Evolutionary conservation across 2,888 invertebrate species (phyloP), one percentile per base, ranked within the genome.

Genomic region (Athripsodes cinereus): DNA sequence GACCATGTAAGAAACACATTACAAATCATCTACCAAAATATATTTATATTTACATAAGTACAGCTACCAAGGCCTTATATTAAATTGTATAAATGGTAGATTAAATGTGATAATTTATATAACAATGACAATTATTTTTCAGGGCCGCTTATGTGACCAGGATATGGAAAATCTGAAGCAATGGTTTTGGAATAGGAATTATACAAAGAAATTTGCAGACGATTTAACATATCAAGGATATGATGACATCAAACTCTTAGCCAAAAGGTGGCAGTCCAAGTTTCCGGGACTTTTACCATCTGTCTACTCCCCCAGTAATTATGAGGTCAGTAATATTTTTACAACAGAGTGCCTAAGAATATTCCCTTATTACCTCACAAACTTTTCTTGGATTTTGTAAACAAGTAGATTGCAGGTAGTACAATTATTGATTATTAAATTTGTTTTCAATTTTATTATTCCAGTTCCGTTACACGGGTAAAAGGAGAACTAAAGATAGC

Each of bases 101-200:
- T n/a, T n/a, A n/a, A n/a, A n/a, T n/a, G n/a, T n/a, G n/a, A n/a
- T n/a, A n/a, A n/a, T n/a, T n/a, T n/a, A n/a, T n/a, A n/a, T n/a
- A 5, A 16, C n/a, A 44, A 44, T 16, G 13, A 44, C 13, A 18
- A 8, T 19, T 20, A 54, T 44, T 52, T 47, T 54, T 11, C 71
- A 75, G 70, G 74, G 78, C 65, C 81, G 84, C 1, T 73, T 92
- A 62, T 92, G 92, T 69, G 67, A 72, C 1, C 76, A 81, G 1
- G 92, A 92, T 72, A 68, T 87, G 58, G 78, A 84, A 35, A 76
- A 84, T 31, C 72, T 92, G 3, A 78, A 80, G 66, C 75, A 75
- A 52, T 90, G 89, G 90, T 70, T 74, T 50, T 86, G 87, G 81
- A 81, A 83, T 66, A 72, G 76, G 1, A 81, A 82, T 20, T 78